Percentiles rank a stretch among this genome's conserved stretches.
phyloP scores from a whole-genome alignment of 2,113 vertebrate species.

The Apistogramma diplotaenia region DNA sequence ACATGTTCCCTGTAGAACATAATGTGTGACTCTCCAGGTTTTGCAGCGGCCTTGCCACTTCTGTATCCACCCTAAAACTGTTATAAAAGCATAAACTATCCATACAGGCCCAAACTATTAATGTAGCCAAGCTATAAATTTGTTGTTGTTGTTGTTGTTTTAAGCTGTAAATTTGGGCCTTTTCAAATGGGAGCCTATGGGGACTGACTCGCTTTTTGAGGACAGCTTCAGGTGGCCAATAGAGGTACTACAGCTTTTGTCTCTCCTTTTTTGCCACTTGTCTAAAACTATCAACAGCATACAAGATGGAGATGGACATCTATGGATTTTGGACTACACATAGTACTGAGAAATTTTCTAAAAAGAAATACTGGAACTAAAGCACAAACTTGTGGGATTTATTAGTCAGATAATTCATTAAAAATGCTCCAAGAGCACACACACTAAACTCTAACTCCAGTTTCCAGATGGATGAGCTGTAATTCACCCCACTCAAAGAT shows the following conservation, averaged over 20 bases:
- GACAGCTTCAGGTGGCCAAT: neutral
- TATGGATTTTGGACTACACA: neutral
- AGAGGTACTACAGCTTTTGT: neutral
- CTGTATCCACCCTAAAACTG: neutral
- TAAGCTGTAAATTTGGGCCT: neutral
- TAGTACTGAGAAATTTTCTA: neutral
- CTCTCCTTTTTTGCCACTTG: neutral
- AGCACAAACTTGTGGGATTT: neutral
- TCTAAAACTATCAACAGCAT: neutral
- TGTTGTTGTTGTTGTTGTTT: neutral
- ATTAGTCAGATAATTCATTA: neutral
- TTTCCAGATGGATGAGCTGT: neutral
- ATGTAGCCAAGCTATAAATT: neutral
- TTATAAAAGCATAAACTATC: neutral
- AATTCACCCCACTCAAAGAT: neutral
- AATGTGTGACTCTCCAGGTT: neutral
- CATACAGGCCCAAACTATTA: neutral
- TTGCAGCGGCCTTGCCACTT: fast-evolving
- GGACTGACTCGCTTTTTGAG: no score
- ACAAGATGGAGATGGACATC: neutral
- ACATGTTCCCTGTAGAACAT: neutral
- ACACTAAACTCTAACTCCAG: neutral
- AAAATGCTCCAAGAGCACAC: neutral
- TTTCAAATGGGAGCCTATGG: neutral
- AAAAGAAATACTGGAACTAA: neutral